phyloP scores from a whole-genome alignment of 2,113 vertebrate species.

The Ctenomys sociabilis region DNA sequence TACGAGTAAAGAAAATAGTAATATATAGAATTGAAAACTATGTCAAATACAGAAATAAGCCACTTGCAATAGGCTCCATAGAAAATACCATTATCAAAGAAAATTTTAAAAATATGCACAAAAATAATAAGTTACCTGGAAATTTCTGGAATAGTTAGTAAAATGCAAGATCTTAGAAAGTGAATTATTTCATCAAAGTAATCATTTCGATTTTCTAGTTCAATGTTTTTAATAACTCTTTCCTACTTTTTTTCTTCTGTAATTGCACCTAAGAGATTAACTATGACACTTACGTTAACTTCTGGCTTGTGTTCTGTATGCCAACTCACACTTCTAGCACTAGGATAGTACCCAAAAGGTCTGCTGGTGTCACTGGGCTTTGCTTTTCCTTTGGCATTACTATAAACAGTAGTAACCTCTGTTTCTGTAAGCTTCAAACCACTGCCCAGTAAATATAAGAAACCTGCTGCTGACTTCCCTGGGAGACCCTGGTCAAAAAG shows the following conservation, averaged over 20 bases:
- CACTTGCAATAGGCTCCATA: background rate
- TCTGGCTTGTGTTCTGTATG: slow-evolving; percentile 40
- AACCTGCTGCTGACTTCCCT: background rate
- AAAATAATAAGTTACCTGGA: slow-evolving; percentile 32
- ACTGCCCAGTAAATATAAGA: slow-evolving; percentile 1
- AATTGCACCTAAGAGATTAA: background rate
- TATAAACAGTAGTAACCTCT: background rate
- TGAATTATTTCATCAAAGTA: background rate
- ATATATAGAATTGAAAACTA: background rate
- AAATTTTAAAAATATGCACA: background rate
- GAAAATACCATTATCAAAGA: slow-evolving; percentile 40
- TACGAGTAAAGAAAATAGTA: slow-evolving; percentile 4
- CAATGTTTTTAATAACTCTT: background rate
- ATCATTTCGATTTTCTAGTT: background rate
- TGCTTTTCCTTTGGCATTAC: no score
- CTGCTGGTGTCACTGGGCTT: background rate
- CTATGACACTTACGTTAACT: slow-evolving; percentile 12
- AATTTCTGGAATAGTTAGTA: slow-evolving; percentile 1
- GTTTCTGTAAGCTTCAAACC: background rate
- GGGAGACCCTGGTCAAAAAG: background rate
- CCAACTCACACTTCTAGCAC: background rate
- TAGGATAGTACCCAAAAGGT: slow-evolving; percentile 50
- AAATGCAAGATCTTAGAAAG: slow-evolving; percentile 31
- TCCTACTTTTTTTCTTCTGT: slow-evolving; percentile 2
- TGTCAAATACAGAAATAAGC: background rate